Evolutionary conservation across 2,797 vertebrate genomes (phyloP).

Genomic region (Hypotaenidia okinawae): DNA sequence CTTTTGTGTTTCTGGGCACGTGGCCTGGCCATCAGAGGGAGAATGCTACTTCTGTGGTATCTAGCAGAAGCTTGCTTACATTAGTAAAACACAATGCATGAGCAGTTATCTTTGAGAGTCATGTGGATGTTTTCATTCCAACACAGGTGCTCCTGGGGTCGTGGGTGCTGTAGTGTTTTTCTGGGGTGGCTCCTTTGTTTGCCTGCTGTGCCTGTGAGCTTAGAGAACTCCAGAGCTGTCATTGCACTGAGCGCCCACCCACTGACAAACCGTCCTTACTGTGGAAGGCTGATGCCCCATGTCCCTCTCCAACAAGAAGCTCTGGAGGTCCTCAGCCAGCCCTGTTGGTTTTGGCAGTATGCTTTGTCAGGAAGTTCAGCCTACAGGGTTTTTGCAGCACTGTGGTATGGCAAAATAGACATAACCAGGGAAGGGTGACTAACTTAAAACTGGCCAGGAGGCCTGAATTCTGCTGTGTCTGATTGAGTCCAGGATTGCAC

Average conservation of each 20-base stretch:
- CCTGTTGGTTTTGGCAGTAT: background rate
- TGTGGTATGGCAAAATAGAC: background rate
- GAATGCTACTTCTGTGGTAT: background rate
- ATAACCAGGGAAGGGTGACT: background rate
- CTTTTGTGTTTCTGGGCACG: background rate
- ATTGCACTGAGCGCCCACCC: background rate
- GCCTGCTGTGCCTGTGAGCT: background rate
- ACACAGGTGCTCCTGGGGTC: background rate
- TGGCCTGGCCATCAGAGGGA: background rate
- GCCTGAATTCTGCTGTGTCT: background rate
- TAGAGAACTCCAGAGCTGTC: background rate
- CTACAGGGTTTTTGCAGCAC: rapidly evolving
- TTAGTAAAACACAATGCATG: background rate
- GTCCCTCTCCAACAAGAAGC: background rate
- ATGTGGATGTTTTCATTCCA: background rate
- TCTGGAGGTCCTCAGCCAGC: background rate
- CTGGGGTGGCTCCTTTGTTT: background rate
- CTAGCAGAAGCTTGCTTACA: background rate
- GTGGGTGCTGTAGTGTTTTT: background rate
- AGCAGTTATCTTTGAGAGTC: background rate
- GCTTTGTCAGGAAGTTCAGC: background rate
- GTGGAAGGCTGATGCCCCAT: background rate
- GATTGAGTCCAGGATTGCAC: background rate
- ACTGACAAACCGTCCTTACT: background rate
- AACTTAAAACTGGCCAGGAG: background rate